Percentiles rank a stretch among this genome's conserved stretches.
These are phyloP conservation scores for Alectura lathami DNA, from an alignment of 2,113 vertebrate species.

Conservation along the genomic window DNA sequence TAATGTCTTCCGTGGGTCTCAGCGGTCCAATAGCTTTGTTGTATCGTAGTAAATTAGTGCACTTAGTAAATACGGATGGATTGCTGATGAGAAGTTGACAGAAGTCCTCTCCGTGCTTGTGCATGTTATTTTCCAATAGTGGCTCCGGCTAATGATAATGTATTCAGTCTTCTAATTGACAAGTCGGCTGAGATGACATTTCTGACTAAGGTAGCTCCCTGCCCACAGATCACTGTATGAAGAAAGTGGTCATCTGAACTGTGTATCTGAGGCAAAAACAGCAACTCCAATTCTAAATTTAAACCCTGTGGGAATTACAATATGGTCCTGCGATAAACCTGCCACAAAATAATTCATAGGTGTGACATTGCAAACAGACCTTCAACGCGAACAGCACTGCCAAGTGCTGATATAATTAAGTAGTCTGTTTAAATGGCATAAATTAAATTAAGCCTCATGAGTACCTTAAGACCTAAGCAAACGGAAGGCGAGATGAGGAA, in stretches of 20 bases:
- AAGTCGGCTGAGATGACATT: not conserved
- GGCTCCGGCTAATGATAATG: not conserved
- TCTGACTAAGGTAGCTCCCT: not conserved
- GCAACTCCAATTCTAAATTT: not conserved
- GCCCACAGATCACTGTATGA: not conserved
- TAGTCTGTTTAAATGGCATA: constrained; percentile 54
- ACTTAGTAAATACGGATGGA: not conserved
- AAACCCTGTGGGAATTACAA: not conserved
- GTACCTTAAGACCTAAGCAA: constrained; percentile 42
- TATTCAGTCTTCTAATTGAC: not conserved
- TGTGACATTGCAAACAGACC: constrained; percentile 25
- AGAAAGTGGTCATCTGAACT: not conserved
- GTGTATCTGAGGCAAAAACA: not conserved
- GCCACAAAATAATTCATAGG: constrained; percentile 17
- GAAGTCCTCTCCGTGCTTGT: not conserved
- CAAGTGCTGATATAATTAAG: constrained; percentile 37
- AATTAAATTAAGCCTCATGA: constrained; percentile 33
- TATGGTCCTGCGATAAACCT: not conserved
- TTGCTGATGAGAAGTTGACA: not conserved
- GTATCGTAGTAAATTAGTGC: not conserved
- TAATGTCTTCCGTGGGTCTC: not conserved
- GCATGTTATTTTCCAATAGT: not conserved
- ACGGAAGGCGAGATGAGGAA: constrained; percentile 20
- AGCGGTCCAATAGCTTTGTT: not conserved
- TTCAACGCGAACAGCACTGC: not conserved